Conservation (phyloP, 2,888 invertebrate species). For the Dysmachus trigonus region DNA sequence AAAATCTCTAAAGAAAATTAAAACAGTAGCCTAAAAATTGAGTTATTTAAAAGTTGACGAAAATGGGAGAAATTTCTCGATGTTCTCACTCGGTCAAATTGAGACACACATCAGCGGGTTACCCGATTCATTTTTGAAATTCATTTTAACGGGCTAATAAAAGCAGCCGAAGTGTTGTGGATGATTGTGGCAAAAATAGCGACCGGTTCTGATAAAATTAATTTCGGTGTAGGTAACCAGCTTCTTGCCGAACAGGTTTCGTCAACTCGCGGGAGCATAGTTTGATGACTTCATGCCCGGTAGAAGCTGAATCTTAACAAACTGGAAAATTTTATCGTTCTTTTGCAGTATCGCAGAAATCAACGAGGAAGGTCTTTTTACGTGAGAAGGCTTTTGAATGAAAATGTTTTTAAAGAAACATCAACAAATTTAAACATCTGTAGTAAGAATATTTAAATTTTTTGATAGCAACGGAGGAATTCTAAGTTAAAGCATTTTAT, state of each 20-base stretch:
- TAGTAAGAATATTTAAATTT: too few relatives aligned
- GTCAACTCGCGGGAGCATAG: background rate
- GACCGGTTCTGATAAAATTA: slow-evolving; percentile 36
- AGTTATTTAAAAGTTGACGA: background rate
- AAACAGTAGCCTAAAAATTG: background rate
- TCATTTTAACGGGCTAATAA: background rate
- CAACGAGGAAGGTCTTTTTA: background rate
- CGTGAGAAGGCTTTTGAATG: background rate
- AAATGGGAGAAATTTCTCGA: background rate
- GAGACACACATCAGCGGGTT: background rate
- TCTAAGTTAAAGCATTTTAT: background rate
- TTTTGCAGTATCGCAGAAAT: background rate
- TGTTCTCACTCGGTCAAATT: background rate
- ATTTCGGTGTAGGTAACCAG: slow-evolving; percentile 6
- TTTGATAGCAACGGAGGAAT: background rate
- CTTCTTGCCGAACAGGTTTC: slow-evolving; percentile 34
- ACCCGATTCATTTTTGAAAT: background rate
- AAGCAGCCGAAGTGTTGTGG: background rate
- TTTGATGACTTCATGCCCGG: slow-evolving; percentile 41
- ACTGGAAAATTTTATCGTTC: slow-evolving; percentile 14
- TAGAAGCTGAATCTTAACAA: background rate
- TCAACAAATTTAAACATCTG: too few relatives aligned
- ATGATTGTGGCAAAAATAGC: background rate
- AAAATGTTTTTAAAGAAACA: background rate
- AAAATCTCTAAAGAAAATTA: background rate